A percentile compares a stretch with the other conserved stretches of the same genome.
Evolutionary conservation across 1,140 invertebrate genomes (phyloP).

Genomic region (Drosophila virilis): DNA sequence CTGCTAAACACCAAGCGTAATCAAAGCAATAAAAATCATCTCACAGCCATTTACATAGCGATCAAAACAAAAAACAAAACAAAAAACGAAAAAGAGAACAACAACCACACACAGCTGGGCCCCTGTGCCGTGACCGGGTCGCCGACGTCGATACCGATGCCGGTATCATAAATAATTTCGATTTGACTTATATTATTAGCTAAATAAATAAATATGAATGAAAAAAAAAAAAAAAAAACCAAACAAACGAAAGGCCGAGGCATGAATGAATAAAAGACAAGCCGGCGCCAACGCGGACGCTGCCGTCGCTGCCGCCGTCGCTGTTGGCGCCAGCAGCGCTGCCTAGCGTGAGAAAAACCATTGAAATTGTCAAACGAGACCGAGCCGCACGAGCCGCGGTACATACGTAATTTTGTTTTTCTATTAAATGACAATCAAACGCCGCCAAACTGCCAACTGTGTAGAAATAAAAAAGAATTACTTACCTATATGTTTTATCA

Average conservation of each 20-base stretch:
- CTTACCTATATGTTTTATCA: neutral
- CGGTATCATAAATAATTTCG: slow-evolving; percentile 81
- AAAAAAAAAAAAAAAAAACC: too few species aligned
- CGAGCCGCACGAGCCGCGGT: slow-evolving; percentile 36
- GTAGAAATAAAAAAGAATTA: slow-evolving; percentile 26
- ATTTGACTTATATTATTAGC: slow-evolving; percentile 82
- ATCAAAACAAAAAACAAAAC: slow-evolving; percentile 74
- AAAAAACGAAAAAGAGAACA: slow-evolving; percentile 27
- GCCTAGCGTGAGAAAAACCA: slow-evolving; percentile 79
- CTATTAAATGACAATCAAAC: slow-evolving; percentile 75
- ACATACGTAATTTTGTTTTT: slow-evolving; percentile 66
- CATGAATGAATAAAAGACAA: slow-evolving; percentile 80
- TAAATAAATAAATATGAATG: slow-evolving; percentile 77
- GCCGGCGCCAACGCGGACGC: slow-evolving; percentile 51
- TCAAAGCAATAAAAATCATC: slow-evolving; percentile 75
- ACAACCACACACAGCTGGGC: slow-evolving; percentile 28
- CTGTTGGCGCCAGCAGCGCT: slow-evolving; percentile 45
- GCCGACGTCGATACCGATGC: slow-evolving; percentile 48
- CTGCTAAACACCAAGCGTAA: slow-evolving; percentile 57
- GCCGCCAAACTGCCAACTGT: slow-evolving; percentile 30
- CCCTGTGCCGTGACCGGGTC: slow-evolving; percentile 55
- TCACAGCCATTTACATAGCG: slow-evolving; percentile 73
- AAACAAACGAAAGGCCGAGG: slow-evolving; percentile 62
- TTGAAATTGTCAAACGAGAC: slow-evolving; percentile 75
- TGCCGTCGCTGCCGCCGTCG: neutral